Evolutionary conservation across 2,888 invertebrate species (phyloP).

Genomic region (Loripinus fragilis): DNA sequence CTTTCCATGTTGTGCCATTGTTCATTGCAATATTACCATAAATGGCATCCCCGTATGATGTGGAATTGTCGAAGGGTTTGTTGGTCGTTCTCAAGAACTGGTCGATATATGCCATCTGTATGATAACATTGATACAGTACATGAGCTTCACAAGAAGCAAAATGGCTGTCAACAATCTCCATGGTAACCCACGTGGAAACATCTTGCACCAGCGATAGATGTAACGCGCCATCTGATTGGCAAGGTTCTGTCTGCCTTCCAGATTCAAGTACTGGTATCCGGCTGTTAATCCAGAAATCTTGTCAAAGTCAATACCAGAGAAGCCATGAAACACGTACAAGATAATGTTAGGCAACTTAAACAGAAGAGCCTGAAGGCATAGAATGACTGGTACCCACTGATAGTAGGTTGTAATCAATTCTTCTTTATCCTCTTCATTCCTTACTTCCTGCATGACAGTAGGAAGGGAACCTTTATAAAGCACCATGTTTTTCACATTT

Average conservation of each 20-base stretch:
- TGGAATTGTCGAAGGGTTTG: constrained; percentile 20
- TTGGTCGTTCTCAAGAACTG: constrained; percentile 26
- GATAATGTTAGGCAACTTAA: constrained; percentile 51
- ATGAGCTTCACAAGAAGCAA: constrained; percentile 41
- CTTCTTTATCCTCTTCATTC: background rate
- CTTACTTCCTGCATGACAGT: background rate
- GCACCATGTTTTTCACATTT: background rate
- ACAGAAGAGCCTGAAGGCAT: constrained; percentile 51
- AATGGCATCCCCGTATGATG: constrained; percentile 44
- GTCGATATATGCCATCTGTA: constrained; percentile 34
- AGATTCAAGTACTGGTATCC: constrained; percentile 41
- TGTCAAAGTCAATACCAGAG: constrained; percentile 50
- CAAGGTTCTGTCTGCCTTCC: constrained; percentile 36
- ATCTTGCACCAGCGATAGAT: constrained; percentile 48
- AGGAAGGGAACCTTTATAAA: background rate
- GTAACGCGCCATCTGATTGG: constrained; percentile 47
- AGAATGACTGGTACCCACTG: constrained; percentile 52
- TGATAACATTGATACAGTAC: constrained; percentile 38
- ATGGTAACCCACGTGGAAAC: constrained; percentile 29
- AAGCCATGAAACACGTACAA: constrained; percentile 46
- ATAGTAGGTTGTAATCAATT: constrained; percentile 7
- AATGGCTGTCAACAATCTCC: constrained; percentile 31
- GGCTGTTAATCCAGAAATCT: constrained; percentile 40
- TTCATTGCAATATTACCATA: constrained; percentile 30
- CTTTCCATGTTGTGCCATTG: constrained; percentile 33